Evolutionary conservation across 2,113 vertebrate species (phyloP), one percentile per base, ranked within the genome.

Genomic region (Cheirogaleus medius): DNA sequence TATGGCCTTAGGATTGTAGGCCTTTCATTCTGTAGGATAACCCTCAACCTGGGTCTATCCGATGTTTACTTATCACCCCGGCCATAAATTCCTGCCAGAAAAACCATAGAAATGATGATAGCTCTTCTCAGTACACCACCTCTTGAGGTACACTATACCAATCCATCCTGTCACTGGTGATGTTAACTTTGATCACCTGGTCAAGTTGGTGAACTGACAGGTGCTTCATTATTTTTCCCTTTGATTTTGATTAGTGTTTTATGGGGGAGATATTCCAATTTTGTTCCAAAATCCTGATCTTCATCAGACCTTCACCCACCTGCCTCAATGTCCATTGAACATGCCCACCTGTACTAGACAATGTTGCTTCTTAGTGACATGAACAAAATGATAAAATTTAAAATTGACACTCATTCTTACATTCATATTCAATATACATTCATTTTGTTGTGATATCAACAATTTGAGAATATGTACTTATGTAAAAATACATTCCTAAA

Each of bases 361-460:
- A 2, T 56, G 3, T 44, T 95, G 39, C 14, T 97, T 94, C 34
- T 66, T 71, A 82, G 14, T 76, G 11, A 86, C 44, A 29, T 54
- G 32, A 89, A 44, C 88, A 39, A 92, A 73, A 64, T 66, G 18
- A 54, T 23, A 82, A 58, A 47, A 73, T 73, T 80, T 39, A 78
- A 93, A 73, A 34, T 20, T 6, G 10, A 82, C 49, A 47, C n/a
- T 88, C 9, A 77, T 10, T 47, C 3, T 90, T 73, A 47, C 37
- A 93, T 87, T 81, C 29, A 74, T 49, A 96, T 97, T 68, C 23
- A 71, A 71, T 52, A 52, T 82, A 52, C 42, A 92, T 87, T 83
- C 34, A 78, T 47, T 94, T 97, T 73, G 14, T 77, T 71, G 18
- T 71, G 64, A 44, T 93, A 90, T 92, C 27, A 87, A 76, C 82